Conservation (phyloP, 2,113 vertebrate species). For the Chloebia gouldiae region DNA sequence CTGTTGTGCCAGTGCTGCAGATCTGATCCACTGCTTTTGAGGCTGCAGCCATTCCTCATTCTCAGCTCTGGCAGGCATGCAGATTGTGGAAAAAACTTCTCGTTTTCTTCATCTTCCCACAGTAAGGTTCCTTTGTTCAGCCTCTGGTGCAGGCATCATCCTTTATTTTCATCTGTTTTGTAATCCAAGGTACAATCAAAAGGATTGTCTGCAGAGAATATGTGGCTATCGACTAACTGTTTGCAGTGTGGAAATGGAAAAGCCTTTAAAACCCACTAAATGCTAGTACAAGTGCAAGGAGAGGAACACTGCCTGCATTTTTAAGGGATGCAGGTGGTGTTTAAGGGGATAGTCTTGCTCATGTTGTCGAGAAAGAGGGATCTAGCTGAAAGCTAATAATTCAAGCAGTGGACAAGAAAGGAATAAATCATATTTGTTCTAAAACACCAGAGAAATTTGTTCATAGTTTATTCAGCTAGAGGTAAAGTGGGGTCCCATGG, state of each 20-base stretch:
- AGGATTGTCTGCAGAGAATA: not conserved
- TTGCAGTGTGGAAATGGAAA: not conserved
- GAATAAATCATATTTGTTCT: not conserved
- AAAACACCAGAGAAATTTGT: not conserved
- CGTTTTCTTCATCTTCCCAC: not conserved
- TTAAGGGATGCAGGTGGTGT: not conserved
- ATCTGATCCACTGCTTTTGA: not conserved
- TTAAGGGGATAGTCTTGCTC: not conserved
- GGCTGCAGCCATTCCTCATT: not conserved
- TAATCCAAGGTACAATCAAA: not conserved
- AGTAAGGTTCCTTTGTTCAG: not conserved
- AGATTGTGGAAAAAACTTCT: not conserved
- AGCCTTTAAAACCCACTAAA: not conserved
- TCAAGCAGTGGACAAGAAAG: not conserved
- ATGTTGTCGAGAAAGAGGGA: not conserved
- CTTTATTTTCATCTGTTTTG: rapidly evolving
- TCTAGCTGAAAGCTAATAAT: not conserved
- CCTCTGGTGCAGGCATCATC: not conserved
- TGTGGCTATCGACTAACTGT: not conserved
- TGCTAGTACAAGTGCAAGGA: not conserved
- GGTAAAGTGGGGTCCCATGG: not conserved
- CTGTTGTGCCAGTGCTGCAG: not conserved
- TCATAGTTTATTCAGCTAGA: not conserved
- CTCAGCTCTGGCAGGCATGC: not conserved
- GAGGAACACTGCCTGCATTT: not conserved